Percentiles rank a stretch among this genome's conserved stretches.
Evolutionary conservation across 1,140 invertebrate genomes (phyloP).

Genomic region (Ditylenchus dipsaci): DNA sequence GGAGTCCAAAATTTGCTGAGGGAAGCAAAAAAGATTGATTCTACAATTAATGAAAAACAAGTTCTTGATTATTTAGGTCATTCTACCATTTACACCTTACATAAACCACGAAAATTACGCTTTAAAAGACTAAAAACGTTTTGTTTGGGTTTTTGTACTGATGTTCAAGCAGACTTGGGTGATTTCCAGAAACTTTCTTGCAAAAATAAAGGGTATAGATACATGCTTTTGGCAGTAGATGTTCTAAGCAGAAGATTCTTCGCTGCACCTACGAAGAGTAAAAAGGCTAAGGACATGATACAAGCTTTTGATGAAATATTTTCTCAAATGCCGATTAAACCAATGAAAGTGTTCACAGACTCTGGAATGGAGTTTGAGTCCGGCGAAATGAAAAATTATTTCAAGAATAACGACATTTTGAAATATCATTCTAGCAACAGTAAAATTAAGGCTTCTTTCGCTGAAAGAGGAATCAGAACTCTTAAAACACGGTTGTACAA

Average conservation of each 20-base stretch:
- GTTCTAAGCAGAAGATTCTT: conserved; percentile 24
- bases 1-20: conserved; percentile 7
- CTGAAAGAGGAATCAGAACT: conserved; percentile 31
- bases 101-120: not conserved
- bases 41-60: conserved; percentile 7
- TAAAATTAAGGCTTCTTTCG: conserved; percentile 24
- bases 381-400: conserved; percentile 15
- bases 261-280: conserved; percentile 11
- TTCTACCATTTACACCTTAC: conserved; percentile 29
- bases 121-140: conserved; percentile 21
- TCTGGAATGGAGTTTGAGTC: conserved; percentile 19
- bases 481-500: conserved; percentile 29
- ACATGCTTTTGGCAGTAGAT: conserved; percentile 24
- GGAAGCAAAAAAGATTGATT: not conserved
- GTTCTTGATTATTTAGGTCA: conserved; percentile 14
- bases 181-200: conserved; percentile 18
- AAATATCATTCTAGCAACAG: not conserved
- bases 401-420: conserved; percentile 17
- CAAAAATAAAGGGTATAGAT: conserved; percentile 10
- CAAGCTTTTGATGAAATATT: conserved; percentile 15
- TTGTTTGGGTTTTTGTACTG: conserved; percentile 24
- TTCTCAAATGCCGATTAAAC: conserved; percentile 5
- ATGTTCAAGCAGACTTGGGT: conserved; percentile 31
- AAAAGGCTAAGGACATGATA: conserved; percentile 16
- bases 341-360: conserved; percentile 19